Percentiles rank a stretch among this genome's conserved stretches.
Conservation (phyloP, 2,797 vertebrate genomes). For the Psittacula echo region DNA sequence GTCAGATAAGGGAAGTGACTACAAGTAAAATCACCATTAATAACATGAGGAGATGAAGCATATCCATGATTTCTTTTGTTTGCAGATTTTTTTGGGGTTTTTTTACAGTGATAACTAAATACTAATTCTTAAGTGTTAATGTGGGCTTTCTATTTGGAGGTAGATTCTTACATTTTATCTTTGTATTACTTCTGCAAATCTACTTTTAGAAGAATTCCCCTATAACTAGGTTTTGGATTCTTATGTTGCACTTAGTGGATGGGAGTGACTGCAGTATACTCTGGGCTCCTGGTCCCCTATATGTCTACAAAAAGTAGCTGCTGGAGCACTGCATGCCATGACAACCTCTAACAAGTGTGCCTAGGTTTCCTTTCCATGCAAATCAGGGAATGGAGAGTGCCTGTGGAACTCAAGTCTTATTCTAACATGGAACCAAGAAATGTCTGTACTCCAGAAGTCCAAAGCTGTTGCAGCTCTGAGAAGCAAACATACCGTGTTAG, state of each 20-base stretch:
- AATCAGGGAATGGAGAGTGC: not conserved
- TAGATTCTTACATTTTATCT: not conserved
- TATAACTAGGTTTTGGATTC: not conserved
- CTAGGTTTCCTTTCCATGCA: not conserved
- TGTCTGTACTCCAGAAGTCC: not conserved
- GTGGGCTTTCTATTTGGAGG: not conserved
- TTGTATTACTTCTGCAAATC: not conserved
- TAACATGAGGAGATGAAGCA: not conserved
- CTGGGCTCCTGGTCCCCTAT: not conserved
- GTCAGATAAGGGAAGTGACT: not conserved
- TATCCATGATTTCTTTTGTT: not conserved
- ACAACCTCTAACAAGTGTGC: rapidly evolving
- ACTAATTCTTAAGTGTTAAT: not conserved
- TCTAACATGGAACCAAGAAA: not conserved
- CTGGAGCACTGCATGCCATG: not conserved
- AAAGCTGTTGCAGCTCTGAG: not conserved
- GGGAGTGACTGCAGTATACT: not conserved
- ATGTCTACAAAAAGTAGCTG: not conserved
- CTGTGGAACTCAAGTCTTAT: not conserved
- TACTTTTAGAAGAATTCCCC: not conserved
- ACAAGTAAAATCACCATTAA: not conserved
- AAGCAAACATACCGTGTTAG: not conserved
- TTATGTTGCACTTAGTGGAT: not conserved
- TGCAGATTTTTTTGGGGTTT: not conserved
- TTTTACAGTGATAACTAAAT: not conserved